Conservation (phyloP, 1,140 invertebrate species). For the Cotesia glomerata region DNA sequence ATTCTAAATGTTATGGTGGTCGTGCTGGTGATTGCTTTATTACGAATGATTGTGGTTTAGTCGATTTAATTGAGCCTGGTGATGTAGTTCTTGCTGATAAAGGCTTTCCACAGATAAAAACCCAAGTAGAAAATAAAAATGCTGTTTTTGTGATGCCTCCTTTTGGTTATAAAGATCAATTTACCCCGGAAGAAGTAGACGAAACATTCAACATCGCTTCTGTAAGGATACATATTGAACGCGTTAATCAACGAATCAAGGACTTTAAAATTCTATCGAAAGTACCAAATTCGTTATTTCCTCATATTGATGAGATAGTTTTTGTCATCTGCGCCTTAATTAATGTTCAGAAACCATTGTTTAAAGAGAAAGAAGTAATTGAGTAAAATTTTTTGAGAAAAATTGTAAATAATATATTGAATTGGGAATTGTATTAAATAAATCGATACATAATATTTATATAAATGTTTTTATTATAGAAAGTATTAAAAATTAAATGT, state of each 20-base stretch:
- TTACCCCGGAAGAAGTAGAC: slow-evolving; percentile 42
- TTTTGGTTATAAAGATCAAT: slow-evolving; percentile 36
- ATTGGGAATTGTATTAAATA: too few species aligned
- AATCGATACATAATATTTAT: too few species aligned
- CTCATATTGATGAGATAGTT: neutral
- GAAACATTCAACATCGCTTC: slow-evolving; percentile 45
- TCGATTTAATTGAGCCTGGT: slow-evolving; percentile 35
- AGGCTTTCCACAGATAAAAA: too few species aligned
- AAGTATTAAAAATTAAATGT: too few species aligned
- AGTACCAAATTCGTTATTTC: neutral
- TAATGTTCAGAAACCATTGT: too few species aligned
- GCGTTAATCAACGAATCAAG: slow-evolving; percentile 44
- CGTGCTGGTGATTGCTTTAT: slow-evolving; percentile 31
- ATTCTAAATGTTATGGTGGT: neutral
- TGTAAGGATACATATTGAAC: slow-evolving; percentile 50
- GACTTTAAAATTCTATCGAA: neutral
- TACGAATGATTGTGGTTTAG: slow-evolving; percentile 36
- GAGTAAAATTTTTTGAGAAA: too few species aligned
- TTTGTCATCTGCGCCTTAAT: too few species aligned
- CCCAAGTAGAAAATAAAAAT: slow-evolving; percentile 20
- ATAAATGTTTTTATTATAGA: too few species aligned
- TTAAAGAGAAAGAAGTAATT: too few species aligned
- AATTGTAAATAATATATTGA: too few species aligned
- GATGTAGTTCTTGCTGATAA: neutral
- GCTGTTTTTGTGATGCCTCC: slow-evolving; percentile 46